Evolutionary conservation across 1,140 invertebrate genomes (phyloP).

Genomic region (Neodiprion pinetum): DNA sequence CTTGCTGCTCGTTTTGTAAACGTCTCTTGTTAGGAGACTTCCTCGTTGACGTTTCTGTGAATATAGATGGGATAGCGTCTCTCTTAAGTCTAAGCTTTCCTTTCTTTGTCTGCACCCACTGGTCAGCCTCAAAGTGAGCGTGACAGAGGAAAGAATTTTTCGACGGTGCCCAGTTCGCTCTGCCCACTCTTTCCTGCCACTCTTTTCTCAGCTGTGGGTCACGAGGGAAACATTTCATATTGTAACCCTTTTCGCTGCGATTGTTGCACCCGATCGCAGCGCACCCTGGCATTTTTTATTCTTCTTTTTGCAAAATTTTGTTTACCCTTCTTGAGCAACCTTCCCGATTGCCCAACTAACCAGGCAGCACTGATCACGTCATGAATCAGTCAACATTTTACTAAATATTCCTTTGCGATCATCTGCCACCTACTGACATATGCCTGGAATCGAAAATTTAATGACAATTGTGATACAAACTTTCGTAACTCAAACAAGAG

Average conservation of each 20-base stretch:
- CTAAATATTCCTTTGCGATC: too few species aligned
- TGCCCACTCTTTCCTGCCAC: constrained; percentile 53
- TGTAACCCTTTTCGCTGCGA: constrained; percentile 56
- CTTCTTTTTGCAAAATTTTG: too few species aligned
- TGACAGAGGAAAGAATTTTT: constrained; percentile 58
- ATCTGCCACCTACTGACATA: too few species aligned
- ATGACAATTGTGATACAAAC: too few species aligned
- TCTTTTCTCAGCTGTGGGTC: constrained; percentile 50
- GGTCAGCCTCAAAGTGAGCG: constrained; percentile 49
- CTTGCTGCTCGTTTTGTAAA: constrained; percentile 20
- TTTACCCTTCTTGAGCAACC: background rate
- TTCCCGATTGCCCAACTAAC: too few species aligned
- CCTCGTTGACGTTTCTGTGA: constrained; percentile 47
- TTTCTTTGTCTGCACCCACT: constrained; percentile 48
- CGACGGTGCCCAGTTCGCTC: constrained; percentile 55
- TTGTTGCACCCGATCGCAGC: constrained; percentile 57
- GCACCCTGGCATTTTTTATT: constrained; percentile 50
- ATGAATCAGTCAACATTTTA: too few species aligned
- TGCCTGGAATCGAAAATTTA: too few species aligned
- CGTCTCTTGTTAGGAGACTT: constrained; percentile 51
- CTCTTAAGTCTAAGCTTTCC: constrained; percentile 52
- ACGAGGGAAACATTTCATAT: constrained; percentile 59
- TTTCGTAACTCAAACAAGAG: too few species aligned
- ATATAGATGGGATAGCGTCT: constrained; percentile 53
- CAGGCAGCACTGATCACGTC: too few species aligned